A percentile compares a stretch with the other conserved stretches of the same genome.
Evolutionary conservation across 2,888 invertebrate genomes (phyloP).

Genomic region (Aphidius colemani): DNA sequence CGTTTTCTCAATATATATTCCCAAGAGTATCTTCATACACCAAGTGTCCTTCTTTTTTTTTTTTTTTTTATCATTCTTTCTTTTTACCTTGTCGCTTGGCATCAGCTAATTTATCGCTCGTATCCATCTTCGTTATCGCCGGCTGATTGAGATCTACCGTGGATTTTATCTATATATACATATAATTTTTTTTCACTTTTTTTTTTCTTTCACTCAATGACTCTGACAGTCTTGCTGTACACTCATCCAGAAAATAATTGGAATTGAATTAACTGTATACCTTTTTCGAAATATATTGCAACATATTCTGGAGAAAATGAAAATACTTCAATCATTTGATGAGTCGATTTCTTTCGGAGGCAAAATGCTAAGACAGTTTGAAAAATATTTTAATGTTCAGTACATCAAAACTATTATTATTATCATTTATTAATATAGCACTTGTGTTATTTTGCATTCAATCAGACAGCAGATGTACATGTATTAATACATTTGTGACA

Average conservation of each 20-base stretch:
- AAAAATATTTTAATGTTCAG: background rate
- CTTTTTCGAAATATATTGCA: too few relatives aligned
- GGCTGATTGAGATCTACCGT: constrained; percentile 29
- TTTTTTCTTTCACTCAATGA: background rate
- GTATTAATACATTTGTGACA: constrained; percentile 4
- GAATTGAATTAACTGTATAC: constrained; percentile 25
- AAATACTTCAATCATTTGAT: background rate
- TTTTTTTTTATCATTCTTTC: constrained; percentile 27
- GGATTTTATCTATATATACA: background rate
- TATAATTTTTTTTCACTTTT: constrained; percentile 16
- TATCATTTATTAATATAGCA: background rate
- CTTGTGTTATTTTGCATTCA: constrained; percentile 7
- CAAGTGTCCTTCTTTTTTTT: constrained; percentile 5
- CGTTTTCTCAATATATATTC: constrained; percentile 28
- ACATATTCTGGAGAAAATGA: too few relatives aligned
- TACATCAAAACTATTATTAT: too few relatives aligned
- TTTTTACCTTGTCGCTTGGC: constrained; percentile 20
- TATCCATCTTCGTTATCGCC: constrained; percentile 32
- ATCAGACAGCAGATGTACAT: constrained; percentile 28
- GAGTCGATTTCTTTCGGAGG: too few relatives aligned
- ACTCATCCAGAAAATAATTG: constrained; percentile 21
- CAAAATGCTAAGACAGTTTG: background rate
- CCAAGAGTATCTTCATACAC: constrained; percentile 25
- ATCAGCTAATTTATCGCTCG: constrained; percentile 34
- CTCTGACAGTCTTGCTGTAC: background rate